phyloP scores from a whole-genome alignment of 2,113 vertebrate genomes.

The Oryzias curvinotus region DNA sequence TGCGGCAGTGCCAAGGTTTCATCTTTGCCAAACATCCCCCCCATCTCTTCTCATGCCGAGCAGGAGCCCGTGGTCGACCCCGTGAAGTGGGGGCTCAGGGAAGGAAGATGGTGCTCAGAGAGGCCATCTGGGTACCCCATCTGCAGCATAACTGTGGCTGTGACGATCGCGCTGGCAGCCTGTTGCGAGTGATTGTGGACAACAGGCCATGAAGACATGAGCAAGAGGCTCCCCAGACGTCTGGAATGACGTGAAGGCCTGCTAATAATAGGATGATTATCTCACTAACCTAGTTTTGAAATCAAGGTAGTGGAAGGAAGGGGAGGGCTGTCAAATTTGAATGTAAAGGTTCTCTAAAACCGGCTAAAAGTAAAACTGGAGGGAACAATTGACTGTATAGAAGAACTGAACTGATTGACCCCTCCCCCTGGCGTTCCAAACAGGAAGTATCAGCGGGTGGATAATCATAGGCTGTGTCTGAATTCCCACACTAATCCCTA shows the following conservation, averaged over 20 bases:
- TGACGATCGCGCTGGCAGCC: slow-evolving; percentile 58
- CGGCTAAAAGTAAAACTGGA: too few relatives aligned
- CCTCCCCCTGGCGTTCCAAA: too few relatives aligned
- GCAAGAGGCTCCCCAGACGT: slow-evolving; percentile 62
- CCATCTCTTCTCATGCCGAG: slow-evolving; percentile 43
- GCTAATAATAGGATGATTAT: slow-evolving; percentile 72
- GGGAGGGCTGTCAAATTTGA: not conserved
- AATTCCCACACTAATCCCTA: too few relatives aligned
- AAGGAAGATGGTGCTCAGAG: slow-evolving; percentile 47
- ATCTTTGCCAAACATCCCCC: slow-evolving; percentile 45
- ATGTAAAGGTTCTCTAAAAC: too few relatives aligned
- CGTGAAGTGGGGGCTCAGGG: slow-evolving; percentile 38
- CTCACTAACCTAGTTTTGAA: slow-evolving; percentile 53
- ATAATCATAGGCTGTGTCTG: too few relatives aligned
- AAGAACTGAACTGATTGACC: too few relatives aligned
- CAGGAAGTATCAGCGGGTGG: too few relatives aligned
- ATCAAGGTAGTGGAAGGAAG: slow-evolving; percentile 30
- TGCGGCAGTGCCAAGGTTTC: slow-evolving; percentile 35
- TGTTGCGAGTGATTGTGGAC: slow-evolving; percentile 51
- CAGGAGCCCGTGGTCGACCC: slow-evolving; percentile 43
- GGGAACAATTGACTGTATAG: too few relatives aligned
- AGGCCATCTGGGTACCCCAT: slow-evolving; percentile 80
- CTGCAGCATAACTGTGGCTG: slow-evolving; percentile 69
- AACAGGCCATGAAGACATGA: slow-evolving; percentile 57
- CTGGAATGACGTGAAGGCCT: slow-evolving; percentile 52